phyloP scores from a whole-genome alignment of 2,888 invertebrate species.

The Latrodectus hesperus region DNA sequence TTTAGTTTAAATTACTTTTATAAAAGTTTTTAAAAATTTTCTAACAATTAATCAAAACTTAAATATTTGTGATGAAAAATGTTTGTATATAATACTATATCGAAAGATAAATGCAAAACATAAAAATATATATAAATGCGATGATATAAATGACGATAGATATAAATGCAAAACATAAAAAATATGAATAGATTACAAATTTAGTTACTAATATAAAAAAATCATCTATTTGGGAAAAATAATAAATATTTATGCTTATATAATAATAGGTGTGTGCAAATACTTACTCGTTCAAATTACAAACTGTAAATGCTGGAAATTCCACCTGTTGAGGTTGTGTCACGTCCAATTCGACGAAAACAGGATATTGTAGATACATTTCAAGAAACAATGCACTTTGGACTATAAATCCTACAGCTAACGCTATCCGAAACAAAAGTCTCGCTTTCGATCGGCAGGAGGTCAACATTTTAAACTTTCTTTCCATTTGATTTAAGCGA shows the following conservation, averaged over 20 bases:
- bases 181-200: neutral
- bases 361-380: slow-evolving; percentile 50
- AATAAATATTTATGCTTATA: neutral
- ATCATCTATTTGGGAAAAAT: neutral
- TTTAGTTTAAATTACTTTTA: no score
- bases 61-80: no score
- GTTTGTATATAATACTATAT: no score
- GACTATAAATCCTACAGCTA: slow-evolving; percentile 36
- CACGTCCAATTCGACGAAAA: slow-evolving; percentile 41
- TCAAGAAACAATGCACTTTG: slow-evolving; percentile 44
- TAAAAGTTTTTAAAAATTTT: no score
- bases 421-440: slow-evolving; percentile 22
- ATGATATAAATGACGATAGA: no score
- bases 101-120: neutral
- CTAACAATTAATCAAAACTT: no score
- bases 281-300: slow-evolving; percentile 65
- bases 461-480: slow-evolving; percentile 1
- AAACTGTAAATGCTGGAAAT: slow-evolving; percentile 56
- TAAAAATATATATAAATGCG: no score
- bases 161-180: neutral
- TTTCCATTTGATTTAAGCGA: slow-evolving; percentile 6
- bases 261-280: neutral
- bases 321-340: slow-evolving; percentile 44
- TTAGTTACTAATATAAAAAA: neutral
- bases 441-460: slow-evolving; percentile 46